Evolutionary conservation across 2,797 vertebrate genomes (phyloP), one percentile per base, ranked within the genome.

Genomic region (Enteromius radiatus): DNA sequence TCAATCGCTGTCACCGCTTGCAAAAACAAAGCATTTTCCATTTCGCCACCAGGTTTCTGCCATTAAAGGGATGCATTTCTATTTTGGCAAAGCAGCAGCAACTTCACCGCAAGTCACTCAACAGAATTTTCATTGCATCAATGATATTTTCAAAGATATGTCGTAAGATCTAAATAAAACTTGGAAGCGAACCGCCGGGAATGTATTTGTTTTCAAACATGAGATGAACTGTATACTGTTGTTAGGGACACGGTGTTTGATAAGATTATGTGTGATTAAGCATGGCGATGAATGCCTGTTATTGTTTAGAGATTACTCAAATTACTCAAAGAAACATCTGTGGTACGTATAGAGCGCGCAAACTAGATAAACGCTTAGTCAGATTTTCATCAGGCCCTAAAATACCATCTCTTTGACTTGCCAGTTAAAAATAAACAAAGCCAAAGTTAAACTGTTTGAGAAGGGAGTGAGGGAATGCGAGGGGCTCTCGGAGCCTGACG

Each of bases 91-190:
- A 84, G 85, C 47, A 76, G 81, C 78, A 78, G 73, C 71, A 19
- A 43, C 76, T 82, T 87, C 82, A 88, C 67, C 28, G 26, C 69
- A 69, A 74, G 80, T 82, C 84, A 84, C 82, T 89, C 82, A 82
- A 88, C 76, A 33, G 76, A 36, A 81, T 67, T 64, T 70, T 78
- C 64, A 59, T 21, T 76, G 41, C 45, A 89, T 88, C 85, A 68
- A 89, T 84, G 78, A 83, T 65, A 76, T 79, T 88, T 86, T 83
- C 61, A 59, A 71, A 69, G 71, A 85, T 28, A 41, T 65, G 38
- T 47, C 45, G 9, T 36, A 81, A 84, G 56, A 88, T 82, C 52
- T 63, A 76, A n/a, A 75, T 67, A 67, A 78, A 82, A 87, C 81
- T 70, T 82, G 71, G 43, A 76, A 67, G 17, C 12, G 23, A 11